phyloP scores from a whole-genome alignment of 2,797 vertebrate genomes.

The Enteromius thamalakanensis region DNA sequence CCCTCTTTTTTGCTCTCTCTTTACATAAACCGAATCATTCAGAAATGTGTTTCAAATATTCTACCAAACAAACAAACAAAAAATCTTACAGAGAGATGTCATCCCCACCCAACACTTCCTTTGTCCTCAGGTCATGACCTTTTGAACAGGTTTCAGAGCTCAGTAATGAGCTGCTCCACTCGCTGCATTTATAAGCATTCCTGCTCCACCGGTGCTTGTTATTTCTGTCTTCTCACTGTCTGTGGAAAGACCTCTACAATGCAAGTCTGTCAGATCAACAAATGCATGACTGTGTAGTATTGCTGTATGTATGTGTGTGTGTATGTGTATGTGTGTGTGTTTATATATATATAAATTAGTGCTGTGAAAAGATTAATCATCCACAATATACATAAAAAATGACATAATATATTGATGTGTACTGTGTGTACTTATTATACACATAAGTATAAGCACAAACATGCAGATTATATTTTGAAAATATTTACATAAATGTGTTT shows the following conservation, averaged over 20 bases:
- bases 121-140: neutral
- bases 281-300: neutral
- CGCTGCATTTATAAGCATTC: slow-evolving; percentile 18
- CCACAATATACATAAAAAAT: too few relatives aligned
- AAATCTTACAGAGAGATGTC: slow-evolving; percentile 1
- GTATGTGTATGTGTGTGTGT: neutral
- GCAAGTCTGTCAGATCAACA: slow-evolving; percentile 9
- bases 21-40: neutral
- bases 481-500: too few relatives aligned
- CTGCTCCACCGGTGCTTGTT: slow-evolving; percentile 1
- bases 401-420: too few relatives aligned
- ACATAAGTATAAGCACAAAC: too few relatives aligned
- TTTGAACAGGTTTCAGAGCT: slow-evolving; percentile 17
- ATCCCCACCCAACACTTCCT: neutral
- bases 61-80: neutral
- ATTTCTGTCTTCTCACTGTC: neutral
- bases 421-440: too few relatives aligned
- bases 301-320: too few relatives aligned
- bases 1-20: neutral
- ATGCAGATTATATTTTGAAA: too few relatives aligned
- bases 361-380: too few relatives aligned
- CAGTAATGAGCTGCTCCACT: slow-evolving; percentile 5
- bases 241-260: neutral
- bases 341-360: neutral
- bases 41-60: slow-evolving; percentile 5